phyloP scores from a whole-genome alignment of 2,888 invertebrate genomes.

The Isotomurus palustris region DNA sequence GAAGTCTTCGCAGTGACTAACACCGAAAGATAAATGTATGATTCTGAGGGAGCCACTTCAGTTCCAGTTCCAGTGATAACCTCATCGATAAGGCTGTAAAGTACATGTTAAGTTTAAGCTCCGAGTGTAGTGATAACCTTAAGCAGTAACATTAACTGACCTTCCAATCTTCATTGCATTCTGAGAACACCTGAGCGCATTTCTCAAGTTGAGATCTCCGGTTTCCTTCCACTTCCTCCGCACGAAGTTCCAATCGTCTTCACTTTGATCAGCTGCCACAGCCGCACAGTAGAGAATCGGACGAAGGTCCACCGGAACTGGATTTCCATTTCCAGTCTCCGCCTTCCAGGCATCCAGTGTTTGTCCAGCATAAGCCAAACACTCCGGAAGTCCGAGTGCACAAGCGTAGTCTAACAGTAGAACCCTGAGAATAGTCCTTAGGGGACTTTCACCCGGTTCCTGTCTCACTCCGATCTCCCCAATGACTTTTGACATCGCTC shows the following conservation, averaged over 20 bases:
- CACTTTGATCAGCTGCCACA: not conserved
- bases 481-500: not conserved
- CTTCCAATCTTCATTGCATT: too few species aligned
- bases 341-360: not conserved
- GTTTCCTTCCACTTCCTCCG: not conserved
- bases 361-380: constrained; percentile 2
- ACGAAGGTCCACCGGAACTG: constrained; percentile 11
- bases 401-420: constrained; percentile 17
- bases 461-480: not conserved
- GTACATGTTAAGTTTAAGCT: not conserved
- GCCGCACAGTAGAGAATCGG: constrained; percentile 8
- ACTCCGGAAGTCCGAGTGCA: constrained; percentile 1
- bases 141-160: too few species aligned
- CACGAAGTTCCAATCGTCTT: constrained; percentile 2
- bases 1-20: too few species aligned
- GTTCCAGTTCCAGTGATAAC: too few species aligned
- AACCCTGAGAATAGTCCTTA: constrained; percentile 4
- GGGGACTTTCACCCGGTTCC: not conserved
- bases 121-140: not conserved
- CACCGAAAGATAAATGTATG: too few species aligned
- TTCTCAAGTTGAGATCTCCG: not conserved
- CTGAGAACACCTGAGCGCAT: constrained; percentile 3
- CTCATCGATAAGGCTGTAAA: not conserved
- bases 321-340: not conserved
- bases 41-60: too few species aligned